Percentiles rank a stretch among this genome's conserved stretches.
Conservation (phyloP, 2,797 vertebrate species). For the Tarsius wallacei region DNA sequence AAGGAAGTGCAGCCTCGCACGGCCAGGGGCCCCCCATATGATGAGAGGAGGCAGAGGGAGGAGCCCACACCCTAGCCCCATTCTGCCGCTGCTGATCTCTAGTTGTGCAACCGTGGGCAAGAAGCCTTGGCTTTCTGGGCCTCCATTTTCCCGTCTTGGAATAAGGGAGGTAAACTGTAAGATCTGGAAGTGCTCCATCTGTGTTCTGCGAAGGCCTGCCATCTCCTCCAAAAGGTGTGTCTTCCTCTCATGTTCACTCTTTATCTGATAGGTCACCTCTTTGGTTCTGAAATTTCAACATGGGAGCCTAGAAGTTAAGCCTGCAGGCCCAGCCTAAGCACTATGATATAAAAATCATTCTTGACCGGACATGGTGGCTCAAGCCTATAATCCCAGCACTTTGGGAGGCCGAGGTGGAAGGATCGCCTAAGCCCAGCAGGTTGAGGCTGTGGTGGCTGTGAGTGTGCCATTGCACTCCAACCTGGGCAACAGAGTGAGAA, state of each 20-base stretch:
- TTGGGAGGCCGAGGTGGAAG: too few relatives aligned
- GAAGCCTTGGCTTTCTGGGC: not conserved
- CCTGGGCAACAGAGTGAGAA: too few relatives aligned
- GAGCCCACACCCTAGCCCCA: not conserved
- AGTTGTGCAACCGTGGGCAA: fast-evolving
- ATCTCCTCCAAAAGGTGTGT: not conserved
- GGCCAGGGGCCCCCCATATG: fast-evolving
- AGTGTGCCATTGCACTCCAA: too few relatives aligned
- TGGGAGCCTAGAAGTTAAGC: not conserved
- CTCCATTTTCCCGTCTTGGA: not conserved
- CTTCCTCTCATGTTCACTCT: not conserved
- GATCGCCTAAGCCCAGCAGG: too few relatives aligned
- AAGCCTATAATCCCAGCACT: too few relatives aligned
- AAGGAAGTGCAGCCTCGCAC: not conserved
- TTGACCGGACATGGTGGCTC: not conserved
- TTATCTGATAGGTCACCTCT: slow-evolving; percentile 33
- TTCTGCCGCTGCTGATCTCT: not conserved
- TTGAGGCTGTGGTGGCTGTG: too few relatives aligned
- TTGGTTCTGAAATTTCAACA: slow-evolving; percentile 74
- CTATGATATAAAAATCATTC: not conserved
- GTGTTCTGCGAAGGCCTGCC: not conserved
- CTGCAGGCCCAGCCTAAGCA: not conserved
- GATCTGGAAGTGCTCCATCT: not conserved
- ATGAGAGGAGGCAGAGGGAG: not conserved
- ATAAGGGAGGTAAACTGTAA: not conserved